These are phyloP conservation scores for Hirundo rustica DNA, from an alignment of 2,797 vertebrate species.

Conservation along the genomic window DNA sequence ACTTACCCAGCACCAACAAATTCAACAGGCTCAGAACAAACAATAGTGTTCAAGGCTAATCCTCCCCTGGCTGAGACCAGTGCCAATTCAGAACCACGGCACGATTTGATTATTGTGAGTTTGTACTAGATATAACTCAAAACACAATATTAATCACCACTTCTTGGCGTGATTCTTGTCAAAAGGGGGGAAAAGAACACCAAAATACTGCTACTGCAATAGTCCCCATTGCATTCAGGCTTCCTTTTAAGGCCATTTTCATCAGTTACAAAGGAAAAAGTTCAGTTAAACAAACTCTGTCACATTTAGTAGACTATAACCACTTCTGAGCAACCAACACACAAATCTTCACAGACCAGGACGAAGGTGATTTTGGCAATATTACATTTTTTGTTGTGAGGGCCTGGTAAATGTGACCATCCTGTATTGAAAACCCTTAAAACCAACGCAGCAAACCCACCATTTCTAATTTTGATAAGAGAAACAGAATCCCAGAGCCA, in stretches of 20 bases:
- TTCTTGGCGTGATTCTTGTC: background rate
- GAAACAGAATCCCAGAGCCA: background rate
- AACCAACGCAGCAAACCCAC: background rate
- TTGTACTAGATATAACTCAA: background rate
- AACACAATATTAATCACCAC: background rate
- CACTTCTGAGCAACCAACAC: background rate
- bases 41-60: background rate
- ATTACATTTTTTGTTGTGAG: background rate
- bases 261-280: background rate
- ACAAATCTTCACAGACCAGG: background rate
- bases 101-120: background rate
- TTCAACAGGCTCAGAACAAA: conserved; percentile 38
- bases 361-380: background rate
- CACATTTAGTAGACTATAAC: background rate
- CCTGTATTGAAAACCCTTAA: background rate
- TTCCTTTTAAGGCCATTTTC: background rate
- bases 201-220: background rate
- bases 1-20: conserved; percentile 43
- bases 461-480: background rate
- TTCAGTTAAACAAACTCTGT: background rate
- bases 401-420: background rate
- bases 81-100: background rate
- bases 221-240: background rate
- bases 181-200: background rate
- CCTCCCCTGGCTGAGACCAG: background rate